Evolutionary conservation across 1,140 invertebrate species (phyloP).

Genomic region (Hyles vespertilio): DNA sequence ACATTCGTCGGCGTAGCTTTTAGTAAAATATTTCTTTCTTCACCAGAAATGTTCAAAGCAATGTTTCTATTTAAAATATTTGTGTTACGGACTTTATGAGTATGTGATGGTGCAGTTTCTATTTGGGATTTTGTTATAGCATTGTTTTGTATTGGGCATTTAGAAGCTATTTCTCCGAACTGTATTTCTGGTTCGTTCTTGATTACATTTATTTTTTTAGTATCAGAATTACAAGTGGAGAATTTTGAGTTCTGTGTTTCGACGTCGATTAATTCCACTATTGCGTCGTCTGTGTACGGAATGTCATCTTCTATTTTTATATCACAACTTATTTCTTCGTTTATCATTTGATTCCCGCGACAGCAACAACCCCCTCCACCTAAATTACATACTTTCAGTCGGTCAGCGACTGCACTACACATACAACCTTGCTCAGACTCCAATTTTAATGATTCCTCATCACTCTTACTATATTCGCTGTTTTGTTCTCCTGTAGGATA

Average conservation of each 20-base stretch:
- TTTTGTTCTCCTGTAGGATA: slow-evolving; percentile 20
- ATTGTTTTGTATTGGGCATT: no score
- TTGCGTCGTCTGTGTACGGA: slow-evolving; percentile 18
- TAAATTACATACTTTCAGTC: slow-evolving; percentile 28
- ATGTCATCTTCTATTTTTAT: slow-evolving; percentile 19
- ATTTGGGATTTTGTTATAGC: no score
- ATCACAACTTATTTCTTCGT: slow-evolving; percentile 34
- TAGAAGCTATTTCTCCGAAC: background rate
- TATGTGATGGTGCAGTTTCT: background rate
- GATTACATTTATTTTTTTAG: background rate
- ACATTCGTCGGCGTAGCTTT: slow-evolving; percentile 11
- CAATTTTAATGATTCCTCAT: slow-evolving; percentile 9
- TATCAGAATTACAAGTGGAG: no score
- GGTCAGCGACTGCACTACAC: slow-evolving; percentile 34
- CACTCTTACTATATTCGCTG: slow-evolving; percentile 21
- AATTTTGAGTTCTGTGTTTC: slow-evolving; percentile 30
- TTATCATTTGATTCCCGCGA: slow-evolving; percentile 26
- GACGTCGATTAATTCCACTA: slow-evolving; percentile 23
- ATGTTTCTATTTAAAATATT: slow-evolving; percentile 18
- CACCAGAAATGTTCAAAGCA: slow-evolving; percentile 25
- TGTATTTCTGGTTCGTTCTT: background rate
- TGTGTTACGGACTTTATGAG: background rate
- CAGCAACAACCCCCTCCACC: slow-evolving; percentile 32
- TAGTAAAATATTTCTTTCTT: slow-evolving; percentile 27
- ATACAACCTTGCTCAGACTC: slow-evolving; percentile 15